Percentiles rank a stretch among this genome's conserved stretches.
Evolutionary conservation across 2,888 invertebrate genomes (phyloP).

Genomic region (Rambutsinella grinnellia): DNA sequence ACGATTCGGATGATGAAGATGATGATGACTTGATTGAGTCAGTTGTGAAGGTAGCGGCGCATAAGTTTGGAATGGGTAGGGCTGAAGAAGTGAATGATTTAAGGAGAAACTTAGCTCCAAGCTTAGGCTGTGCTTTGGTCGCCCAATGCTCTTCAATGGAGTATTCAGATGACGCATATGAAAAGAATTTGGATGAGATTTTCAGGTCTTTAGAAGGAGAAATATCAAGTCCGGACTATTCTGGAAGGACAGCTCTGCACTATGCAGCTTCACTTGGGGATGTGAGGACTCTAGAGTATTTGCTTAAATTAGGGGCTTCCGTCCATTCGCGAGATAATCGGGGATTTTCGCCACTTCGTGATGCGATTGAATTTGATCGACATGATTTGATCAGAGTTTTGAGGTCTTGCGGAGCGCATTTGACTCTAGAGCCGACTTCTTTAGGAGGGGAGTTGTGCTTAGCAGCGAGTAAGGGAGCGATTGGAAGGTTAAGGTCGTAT

Average conservation of each 20-base stretch:
- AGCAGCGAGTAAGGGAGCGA: slow-evolving; percentile 72
- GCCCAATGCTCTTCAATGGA: slow-evolving; percentile 67
- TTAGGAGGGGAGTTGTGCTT: slow-evolving; percentile 79
- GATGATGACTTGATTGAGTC: slow-evolving; percentile 70
- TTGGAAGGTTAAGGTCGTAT: slow-evolving; percentile 75
- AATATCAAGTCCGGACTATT: slow-evolving; percentile 61
- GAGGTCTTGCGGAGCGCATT: slow-evolving; percentile 81
- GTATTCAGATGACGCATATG: slow-evolving; percentile 69
- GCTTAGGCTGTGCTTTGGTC: slow-evolving; percentile 78
- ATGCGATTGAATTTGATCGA: slow-evolving; percentile 78
- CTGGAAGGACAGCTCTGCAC: slow-evolving; percentile 71
- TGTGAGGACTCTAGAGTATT: slow-evolving; percentile 77
- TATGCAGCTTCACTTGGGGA: slow-evolving; percentile 83
- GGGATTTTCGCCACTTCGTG: slow-evolving; percentile 80
- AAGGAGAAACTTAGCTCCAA: slow-evolving; percentile 77
- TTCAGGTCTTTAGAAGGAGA: slow-evolving; percentile 61
- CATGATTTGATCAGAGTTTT: slow-evolving; percentile 77
- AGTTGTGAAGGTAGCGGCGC: slow-evolving; percentile 74
- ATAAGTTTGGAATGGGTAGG: slow-evolving; percentile 73
- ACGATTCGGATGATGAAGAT: slow-evolving; percentile 64
- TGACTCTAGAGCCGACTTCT: slow-evolving; percentile 74
- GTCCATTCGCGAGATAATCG: slow-evolving; percentile 83
- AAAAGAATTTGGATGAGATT: slow-evolving; percentile 72
- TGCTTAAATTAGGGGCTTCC: slow-evolving; percentile 84
- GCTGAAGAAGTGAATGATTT: slow-evolving; percentile 74